phyloP scores from a whole-genome alignment of 2,888 invertebrate species.

The Hypomecis atomaria region DNA sequence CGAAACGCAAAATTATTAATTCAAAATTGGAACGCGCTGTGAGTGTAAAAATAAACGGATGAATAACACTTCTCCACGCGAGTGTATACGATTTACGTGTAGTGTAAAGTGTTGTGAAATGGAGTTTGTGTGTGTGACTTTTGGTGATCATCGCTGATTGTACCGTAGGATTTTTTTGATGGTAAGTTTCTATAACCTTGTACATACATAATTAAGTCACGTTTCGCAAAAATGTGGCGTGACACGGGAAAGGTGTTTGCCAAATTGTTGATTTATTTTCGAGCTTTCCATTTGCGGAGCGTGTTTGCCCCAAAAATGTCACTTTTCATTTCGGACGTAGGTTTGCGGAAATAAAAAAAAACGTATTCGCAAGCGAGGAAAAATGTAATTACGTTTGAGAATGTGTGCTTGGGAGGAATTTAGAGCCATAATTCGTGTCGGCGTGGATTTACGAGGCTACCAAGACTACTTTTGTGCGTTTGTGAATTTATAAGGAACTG shows the following conservation, averaged over 20 bases:
- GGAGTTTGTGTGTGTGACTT: conserved; percentile 62
- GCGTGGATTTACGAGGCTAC: conserved; percentile 9
- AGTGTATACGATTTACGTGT: conserved; percentile 55
- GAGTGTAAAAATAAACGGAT: conserved; percentile 38
- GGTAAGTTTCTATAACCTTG: conserved; percentile 58
- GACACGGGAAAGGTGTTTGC: conserved; percentile 9
- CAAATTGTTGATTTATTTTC: conserved; percentile 27
- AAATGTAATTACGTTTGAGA: conserved; percentile 19
- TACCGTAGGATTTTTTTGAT: conserved; percentile 57
- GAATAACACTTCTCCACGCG: conserved; percentile 44
- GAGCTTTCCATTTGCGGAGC: conserved; percentile 27
- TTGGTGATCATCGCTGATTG: conserved; percentile 54
- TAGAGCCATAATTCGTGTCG: conserved; percentile 7
- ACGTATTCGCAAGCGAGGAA: neutral
- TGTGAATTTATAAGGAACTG: neutral
- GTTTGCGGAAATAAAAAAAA: conserved; percentile 28
- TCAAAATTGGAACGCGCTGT: conserved; percentile 46
- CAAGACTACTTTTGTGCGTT: conserved; percentile 10
- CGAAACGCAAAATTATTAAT: conserved; percentile 45
- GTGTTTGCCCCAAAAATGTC: conserved; percentile 38
- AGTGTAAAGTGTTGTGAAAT: conserved; percentile 50
- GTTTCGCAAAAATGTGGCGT: conserved; percentile 1
- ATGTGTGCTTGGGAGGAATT: conserved; percentile 15
- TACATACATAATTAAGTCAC: neutral
- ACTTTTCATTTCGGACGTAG: conserved; percentile 36